Percentiles rank a stretch among this genome's conserved stretches.
phyloP scores from a whole-genome alignment of 2,113 vertebrate genomes.

The Phocoena phocoena region DNA sequence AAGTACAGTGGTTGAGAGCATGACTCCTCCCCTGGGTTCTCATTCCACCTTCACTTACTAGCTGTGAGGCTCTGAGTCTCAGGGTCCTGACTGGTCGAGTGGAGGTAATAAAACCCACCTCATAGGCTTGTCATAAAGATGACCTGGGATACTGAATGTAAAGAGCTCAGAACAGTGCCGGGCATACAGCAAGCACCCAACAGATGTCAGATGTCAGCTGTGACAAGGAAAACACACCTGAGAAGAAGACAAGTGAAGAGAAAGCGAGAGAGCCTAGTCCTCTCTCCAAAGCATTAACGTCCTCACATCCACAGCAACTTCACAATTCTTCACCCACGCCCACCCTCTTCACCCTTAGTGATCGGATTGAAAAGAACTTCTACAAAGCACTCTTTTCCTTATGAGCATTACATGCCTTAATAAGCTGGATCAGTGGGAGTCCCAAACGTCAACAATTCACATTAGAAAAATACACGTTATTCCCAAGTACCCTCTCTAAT shows the following conservation, averaged over 20 bases:
- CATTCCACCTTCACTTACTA: neutral
- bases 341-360: neutral
- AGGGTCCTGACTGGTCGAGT: neutral
- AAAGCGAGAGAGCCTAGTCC: neutral
- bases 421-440: neutral
- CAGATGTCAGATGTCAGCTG: neutral
- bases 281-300: neutral
- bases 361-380: neutral
- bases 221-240: neutral
- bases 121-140: neutral
- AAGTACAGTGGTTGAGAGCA: neutral
- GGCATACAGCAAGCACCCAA: neutral
- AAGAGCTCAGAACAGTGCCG: neutral
- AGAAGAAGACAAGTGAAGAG: neutral
- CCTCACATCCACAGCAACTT: neutral
- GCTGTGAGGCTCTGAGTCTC: neutral
- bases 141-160: neutral
- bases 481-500: constrained; percentile 23
- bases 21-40: neutral
- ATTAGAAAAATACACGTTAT: neutral
- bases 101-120: neutral
- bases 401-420: neutral
- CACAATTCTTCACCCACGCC: neutral
- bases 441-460: neutral
- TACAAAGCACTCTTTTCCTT: neutral